Evolutionary conservation across 2,888 invertebrate species (phyloP).

Genomic region (Saturnia pavonia): DNA sequence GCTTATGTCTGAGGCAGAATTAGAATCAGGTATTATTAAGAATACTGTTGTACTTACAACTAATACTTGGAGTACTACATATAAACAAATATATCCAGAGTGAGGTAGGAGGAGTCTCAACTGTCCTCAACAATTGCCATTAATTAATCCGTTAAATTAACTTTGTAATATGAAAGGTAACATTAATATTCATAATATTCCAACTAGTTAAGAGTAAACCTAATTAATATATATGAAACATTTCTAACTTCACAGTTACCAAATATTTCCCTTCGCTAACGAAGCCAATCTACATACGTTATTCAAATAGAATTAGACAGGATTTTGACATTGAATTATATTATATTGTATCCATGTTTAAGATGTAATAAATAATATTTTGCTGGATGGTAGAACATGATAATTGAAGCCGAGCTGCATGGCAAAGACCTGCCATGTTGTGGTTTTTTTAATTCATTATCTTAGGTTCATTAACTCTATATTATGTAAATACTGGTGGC

Average conservation of each 20-base stretch:
- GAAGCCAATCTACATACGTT: background rate
- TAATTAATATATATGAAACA: conserved; percentile 2
- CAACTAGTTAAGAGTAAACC: background rate
- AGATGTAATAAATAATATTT: background rate
- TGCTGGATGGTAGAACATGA: too few relatives aligned
- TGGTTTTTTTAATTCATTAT: too few relatives aligned
- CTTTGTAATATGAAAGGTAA: background rate
- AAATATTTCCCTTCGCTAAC: conserved; percentile 7
- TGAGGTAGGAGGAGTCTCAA: too few relatives aligned
- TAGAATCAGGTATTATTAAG: too few relatives aligned
- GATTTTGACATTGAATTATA: background rate
- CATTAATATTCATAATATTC: background rate
- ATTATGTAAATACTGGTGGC: too few relatives aligned
- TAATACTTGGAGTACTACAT: too few relatives aligned
- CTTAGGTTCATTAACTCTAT: too few relatives aligned
- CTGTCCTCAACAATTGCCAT: background rate
- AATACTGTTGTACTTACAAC: too few relatives aligned
- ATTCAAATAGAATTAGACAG: background rate
- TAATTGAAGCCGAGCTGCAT: too few relatives aligned
- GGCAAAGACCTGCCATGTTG: too few relatives aligned
- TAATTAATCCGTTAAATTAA: background rate
- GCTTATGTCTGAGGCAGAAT: too few relatives aligned
- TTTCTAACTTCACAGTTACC: background rate
- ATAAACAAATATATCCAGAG: too few relatives aligned
- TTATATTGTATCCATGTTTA: background rate